Evolutionary conservation across 2,888 invertebrate species (phyloP), one percentile per base, ranked within the genome.

Genomic region (Fragum sueziense): DNA sequence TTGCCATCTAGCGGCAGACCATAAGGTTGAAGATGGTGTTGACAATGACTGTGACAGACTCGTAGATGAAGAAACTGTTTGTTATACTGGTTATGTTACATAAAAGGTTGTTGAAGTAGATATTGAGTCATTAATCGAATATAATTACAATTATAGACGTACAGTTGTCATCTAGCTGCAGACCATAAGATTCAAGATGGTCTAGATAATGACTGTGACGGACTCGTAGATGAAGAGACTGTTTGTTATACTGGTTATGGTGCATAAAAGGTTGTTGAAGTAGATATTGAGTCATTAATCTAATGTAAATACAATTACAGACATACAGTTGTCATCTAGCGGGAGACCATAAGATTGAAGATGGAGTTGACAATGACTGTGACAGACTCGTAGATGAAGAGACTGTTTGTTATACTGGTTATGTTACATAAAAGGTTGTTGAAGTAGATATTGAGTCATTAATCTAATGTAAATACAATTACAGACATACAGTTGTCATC

Each of bases 21-120:
- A 27, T 0, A 62, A 33, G 25, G 41, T 41, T 2, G 22, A 41
- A 17, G 79, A 82, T 31, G 72, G 69, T n/a, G 11, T 71, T 1
- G 83, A 83, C 51, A 62, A 75, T 27, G 83, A 83, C 47, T 83
- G 83, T 62, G 83, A 83, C 57, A 75, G 78, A 14, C 17, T 76
- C 1, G 27, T 41, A 1, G 83, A 83, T 41, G 83, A 83, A 57
- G 82, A 82, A 33, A 33, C 11, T 31, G 59, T 61, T 4, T 79
- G 79, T 70, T 62, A 54, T 51, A 57, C 69, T 20, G 79, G 76
- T 7, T 82, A 79, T 57, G 76, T n/a, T n/a, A n/a, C n/a, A n/a
- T n/a, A n/a, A n/a, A n/a, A n/a, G n/a, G n/a, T n/a, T n/a, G n/a
- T n/a, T n/a, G n/a, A n/a, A n/a, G n/a, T n/a, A n/a, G n/a, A n/a